These are phyloP conservation scores for Odontophorus gujanensis DNA, from an alignment of 2,113 vertebrate genomes.

Conservation along the genomic window DNA sequence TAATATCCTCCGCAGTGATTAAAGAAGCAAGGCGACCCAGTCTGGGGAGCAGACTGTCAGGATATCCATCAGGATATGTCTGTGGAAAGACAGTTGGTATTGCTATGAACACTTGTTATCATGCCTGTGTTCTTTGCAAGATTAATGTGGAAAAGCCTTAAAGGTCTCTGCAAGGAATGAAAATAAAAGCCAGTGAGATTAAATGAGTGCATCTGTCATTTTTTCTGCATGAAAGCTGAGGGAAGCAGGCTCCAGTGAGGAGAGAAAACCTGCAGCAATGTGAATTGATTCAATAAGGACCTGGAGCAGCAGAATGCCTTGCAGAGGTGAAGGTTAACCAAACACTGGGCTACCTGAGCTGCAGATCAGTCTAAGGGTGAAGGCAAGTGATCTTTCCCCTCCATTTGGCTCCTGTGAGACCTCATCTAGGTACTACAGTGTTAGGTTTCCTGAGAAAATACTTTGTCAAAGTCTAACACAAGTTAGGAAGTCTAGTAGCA, in stretches of 20 bases:
- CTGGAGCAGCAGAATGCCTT: too few relatives aligned
- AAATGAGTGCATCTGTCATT: background rate
- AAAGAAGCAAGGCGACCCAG: background rate
- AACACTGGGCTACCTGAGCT: background rate
- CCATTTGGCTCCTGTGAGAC: background rate
- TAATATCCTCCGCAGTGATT: background rate
- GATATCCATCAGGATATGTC: conserved; percentile 72
- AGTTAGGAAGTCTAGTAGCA: background rate
- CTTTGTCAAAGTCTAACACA: background rate
- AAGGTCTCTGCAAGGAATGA: background rate
- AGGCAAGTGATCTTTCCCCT: background rate
- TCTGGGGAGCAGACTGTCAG: conserved; percentile 18
- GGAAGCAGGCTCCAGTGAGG: background rate
- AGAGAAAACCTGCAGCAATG: background rate
- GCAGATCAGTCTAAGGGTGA: background rate
- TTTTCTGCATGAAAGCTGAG: background rate
- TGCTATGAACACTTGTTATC: background rate
- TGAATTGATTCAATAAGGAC: background rate
- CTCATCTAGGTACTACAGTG: background rate
- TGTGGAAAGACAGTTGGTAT: background rate
- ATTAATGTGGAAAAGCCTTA: background rate
- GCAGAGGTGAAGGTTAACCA: background rate
- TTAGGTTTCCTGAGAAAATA: background rate
- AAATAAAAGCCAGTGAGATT: background rate
- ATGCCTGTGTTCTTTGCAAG: background rate